Percentiles rank a stretch among this genome's conserved stretches.
Evolutionary conservation across 2,888 invertebrate genomes (phyloP).

Genomic region (Epirrhoe alternata): DNA sequence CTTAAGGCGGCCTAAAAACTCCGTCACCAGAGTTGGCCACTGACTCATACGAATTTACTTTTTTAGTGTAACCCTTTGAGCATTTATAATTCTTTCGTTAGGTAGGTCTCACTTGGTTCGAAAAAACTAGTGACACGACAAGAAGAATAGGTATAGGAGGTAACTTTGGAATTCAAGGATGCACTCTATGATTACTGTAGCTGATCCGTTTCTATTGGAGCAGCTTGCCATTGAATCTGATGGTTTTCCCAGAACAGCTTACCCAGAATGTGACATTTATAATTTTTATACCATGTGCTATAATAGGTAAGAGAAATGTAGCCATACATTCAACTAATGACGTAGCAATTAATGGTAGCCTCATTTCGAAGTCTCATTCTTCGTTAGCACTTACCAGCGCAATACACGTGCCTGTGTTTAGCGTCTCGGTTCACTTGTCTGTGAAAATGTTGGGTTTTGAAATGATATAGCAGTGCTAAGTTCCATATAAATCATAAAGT

Average conservation of each 20-base stretch:
- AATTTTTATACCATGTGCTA: neutral
- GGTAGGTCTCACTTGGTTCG: too few relatives aligned
- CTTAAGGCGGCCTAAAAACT: too few relatives aligned
- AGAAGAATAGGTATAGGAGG: too few relatives aligned
- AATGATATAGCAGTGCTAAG: neutral
- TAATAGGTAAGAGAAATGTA: slow-evolving; percentile 24
- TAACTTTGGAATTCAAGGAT: too few relatives aligned
- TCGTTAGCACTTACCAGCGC: slow-evolving; percentile 18
- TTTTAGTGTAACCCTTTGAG: too few relatives aligned
- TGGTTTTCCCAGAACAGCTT: neutral
- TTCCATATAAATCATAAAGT: neutral
- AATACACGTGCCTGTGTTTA: slow-evolving; percentile 44
- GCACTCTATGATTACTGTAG: too few relatives aligned
- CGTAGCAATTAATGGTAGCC: slow-evolving; percentile 45
- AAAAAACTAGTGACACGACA: too few relatives aligned
- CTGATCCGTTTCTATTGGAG: neutral
- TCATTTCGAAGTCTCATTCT: slow-evolving; percentile 41
- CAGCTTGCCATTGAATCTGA: neutral
- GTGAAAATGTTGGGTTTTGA: slow-evolving; percentile 15
- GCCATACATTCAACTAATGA: slow-evolving; percentile 43
- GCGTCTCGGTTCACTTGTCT: slow-evolving; percentile 12
- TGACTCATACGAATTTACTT: too few relatives aligned
- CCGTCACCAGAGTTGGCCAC: too few relatives aligned
- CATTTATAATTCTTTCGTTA: too few relatives aligned
- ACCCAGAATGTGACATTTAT: neutral